phyloP scores from a whole-genome alignment of 2,888 invertebrate genomes.

The Chloromyia formosa region DNA sequence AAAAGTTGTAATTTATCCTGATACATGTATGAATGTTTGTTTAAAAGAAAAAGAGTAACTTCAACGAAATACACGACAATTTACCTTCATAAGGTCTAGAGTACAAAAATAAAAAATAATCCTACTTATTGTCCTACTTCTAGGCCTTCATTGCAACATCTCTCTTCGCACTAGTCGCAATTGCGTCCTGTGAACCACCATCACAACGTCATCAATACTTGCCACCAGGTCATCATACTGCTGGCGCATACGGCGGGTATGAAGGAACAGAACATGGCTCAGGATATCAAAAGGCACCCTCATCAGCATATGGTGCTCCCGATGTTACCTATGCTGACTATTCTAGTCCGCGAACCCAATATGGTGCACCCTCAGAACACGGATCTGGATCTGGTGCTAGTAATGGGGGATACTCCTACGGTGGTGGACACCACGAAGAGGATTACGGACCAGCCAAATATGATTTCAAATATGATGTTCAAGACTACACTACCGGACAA shows the following conservation, averaged over 20 bases:
- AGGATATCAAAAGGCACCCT: too few relatives aligned
- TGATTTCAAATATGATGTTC: conserved; percentile 74
- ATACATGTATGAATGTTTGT: too few relatives aligned
- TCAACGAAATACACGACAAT: too few relatives aligned
- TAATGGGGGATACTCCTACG: conserved; percentile 60
- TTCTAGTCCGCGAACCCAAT: conserved; percentile 53
- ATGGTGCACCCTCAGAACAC: conserved; percentile 56
- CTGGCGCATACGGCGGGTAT: too few relatives aligned
- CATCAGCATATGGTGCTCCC: conserved; percentile 65
- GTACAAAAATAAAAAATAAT: too few relatives aligned
- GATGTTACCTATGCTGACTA: conserved; percentile 16
- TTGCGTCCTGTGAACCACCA: conserved; percentile 61
- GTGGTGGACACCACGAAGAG: conserved; percentile 58
- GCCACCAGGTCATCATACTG: conserved; percentile 55
- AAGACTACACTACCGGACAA: conserved; percentile 71
- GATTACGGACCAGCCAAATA: conserved; percentile 74
- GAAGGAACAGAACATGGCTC: too few relatives aligned
- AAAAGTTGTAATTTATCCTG: too few relatives aligned
- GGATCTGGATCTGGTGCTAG: too few relatives aligned
- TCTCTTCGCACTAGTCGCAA: conserved; percentile 55
- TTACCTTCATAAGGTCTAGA: too few relatives aligned
- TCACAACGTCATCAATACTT: conserved; percentile 52
- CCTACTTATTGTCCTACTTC: too few relatives aligned
- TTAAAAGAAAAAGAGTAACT: too few relatives aligned
- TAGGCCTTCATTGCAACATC: conserved; percentile 56